Conservation (phyloP, 2,113 vertebrate genomes). For the Indicator maculatus region DNA sequence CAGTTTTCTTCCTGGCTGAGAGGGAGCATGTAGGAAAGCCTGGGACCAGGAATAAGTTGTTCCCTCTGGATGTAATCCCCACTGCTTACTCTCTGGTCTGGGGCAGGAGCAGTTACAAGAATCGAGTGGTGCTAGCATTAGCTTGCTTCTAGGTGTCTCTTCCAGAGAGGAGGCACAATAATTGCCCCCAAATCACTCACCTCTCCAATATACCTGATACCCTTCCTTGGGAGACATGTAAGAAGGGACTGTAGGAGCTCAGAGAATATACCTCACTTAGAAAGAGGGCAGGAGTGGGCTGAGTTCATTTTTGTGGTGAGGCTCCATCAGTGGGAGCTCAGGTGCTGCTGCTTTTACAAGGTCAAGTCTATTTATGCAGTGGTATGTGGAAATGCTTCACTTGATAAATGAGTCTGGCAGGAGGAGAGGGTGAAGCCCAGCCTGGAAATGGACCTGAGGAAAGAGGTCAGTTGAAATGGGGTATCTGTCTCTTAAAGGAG, state of each 20-base stretch:
- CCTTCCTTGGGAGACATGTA: fast-evolving
- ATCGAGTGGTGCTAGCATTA: not conserved
- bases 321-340: slow-evolving; percentile 16
- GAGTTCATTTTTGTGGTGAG: not conserved
- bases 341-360: slow-evolving; percentile 57
- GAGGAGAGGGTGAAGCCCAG: slow-evolving; percentile 40
- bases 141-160: not conserved
- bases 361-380: slow-evolving; percentile 51
- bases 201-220: not conserved
- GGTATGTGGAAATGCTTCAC: slow-evolving; percentile 49
- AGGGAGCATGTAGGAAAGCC: not conserved
- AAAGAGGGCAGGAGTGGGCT: not conserved
- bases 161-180: not conserved
- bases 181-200: not conserved
- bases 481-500: not conserved
- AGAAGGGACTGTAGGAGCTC: not conserved
- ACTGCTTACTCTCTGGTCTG: not conserved
- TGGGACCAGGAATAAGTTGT: not conserved
- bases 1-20: not conserved
- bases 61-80: fast-evolving
- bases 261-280: not conserved
- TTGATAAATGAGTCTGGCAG: slow-evolving; percentile 54
- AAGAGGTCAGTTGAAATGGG: slow-evolving; percentile 37
- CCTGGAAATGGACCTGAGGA: slow-evolving; percentile 38
- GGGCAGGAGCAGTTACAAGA: not conserved